Conservation (phyloP, 2,113 vertebrate genomes). For the Periophthalmus modestus region DNA sequence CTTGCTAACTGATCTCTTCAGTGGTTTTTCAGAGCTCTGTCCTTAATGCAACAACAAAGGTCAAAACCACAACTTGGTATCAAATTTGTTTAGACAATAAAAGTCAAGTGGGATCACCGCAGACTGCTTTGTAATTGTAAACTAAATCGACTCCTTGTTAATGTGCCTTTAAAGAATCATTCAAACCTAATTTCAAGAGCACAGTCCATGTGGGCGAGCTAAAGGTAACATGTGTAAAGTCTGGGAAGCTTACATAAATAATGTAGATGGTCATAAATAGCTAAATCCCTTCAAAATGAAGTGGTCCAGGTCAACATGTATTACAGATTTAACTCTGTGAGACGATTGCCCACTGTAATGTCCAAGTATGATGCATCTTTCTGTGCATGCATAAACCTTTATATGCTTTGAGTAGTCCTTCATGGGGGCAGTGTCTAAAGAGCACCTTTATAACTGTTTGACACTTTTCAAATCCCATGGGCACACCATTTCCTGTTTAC, state of each 20-base stretch:
- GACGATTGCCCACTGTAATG: conserved; percentile 30
- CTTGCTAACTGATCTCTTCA: conserved; percentile 26
- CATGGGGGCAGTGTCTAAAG: conserved; percentile 1
- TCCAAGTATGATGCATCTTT: conserved; percentile 25
- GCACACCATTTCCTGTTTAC: conserved; percentile 71
- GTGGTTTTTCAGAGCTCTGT: conserved; percentile 19
- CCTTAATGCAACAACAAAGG: conserved; percentile 68
- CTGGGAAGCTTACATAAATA: neutral
- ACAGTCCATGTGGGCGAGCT: conserved; percentile 63
- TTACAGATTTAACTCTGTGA: conserved; percentile 10
- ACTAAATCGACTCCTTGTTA: conserved; percentile 72
- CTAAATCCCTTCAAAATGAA: neutral
- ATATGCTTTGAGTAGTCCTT: neutral
- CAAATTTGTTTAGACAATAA: conserved; percentile 76
- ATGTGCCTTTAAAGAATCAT: conserved; percentile 59
- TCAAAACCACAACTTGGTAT: conserved; percentile 75
- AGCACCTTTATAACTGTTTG: conserved; percentile 7
- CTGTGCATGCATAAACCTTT: neutral
- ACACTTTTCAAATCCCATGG: conserved; percentile 45
- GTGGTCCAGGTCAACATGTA: neutral
- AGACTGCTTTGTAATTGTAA: conserved; percentile 70
- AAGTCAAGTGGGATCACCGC: conserved; percentile 59
- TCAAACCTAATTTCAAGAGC: conserved; percentile 67
- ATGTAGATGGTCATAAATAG: neutral
- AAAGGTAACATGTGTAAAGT: neutral